phyloP scores from a whole-genome alignment of 2,888 invertebrate species.

The Sylvicola cinctus region DNA sequence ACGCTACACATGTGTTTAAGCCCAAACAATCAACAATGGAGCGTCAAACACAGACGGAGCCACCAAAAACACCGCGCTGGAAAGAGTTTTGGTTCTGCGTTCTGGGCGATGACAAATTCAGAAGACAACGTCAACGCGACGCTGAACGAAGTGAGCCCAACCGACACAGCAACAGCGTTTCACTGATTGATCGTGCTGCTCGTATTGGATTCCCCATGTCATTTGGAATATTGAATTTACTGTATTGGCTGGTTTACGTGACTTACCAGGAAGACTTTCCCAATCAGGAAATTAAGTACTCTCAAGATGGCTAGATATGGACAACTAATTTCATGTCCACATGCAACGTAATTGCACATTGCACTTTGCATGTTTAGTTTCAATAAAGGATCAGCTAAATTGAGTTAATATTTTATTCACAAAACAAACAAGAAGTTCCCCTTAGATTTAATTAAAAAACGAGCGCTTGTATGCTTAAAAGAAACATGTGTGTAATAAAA shows the following conservation, averaged over 20 bases:
- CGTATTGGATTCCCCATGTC: conserved; percentile 68
- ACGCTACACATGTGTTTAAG: conserved; percentile 23
- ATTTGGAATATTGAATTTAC: conserved; percentile 65
- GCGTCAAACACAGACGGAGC: conserved; percentile 51
- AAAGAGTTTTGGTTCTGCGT: conserved; percentile 63
- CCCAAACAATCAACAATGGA: conserved; percentile 7
- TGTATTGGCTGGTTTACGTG: conserved; percentile 77
- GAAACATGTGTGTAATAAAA: too few species aligned
- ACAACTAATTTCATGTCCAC: too few species aligned
- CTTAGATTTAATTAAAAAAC: too few species aligned
- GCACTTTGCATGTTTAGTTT: too few species aligned
- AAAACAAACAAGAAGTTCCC: too few species aligned
- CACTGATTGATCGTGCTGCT: conserved; percentile 63
- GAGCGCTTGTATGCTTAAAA: too few species aligned
- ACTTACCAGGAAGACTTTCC: conserved; percentile 53
- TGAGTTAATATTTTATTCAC: too few species aligned
- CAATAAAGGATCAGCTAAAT: too few species aligned
- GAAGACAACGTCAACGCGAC: conserved; percentile 50
- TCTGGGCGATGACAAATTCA: conserved; percentile 53
- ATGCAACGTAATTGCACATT: too few species aligned
- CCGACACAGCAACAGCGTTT: conserved; percentile 46
- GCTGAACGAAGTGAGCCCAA: conserved; percentile 26
- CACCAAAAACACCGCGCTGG: conserved; percentile 48
- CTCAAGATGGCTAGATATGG: too few species aligned
- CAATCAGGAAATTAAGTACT: too few species aligned